Conservation (phyloP, 2,797 vertebrate genomes). For the Hydrocynus forskahlii region DNA sequence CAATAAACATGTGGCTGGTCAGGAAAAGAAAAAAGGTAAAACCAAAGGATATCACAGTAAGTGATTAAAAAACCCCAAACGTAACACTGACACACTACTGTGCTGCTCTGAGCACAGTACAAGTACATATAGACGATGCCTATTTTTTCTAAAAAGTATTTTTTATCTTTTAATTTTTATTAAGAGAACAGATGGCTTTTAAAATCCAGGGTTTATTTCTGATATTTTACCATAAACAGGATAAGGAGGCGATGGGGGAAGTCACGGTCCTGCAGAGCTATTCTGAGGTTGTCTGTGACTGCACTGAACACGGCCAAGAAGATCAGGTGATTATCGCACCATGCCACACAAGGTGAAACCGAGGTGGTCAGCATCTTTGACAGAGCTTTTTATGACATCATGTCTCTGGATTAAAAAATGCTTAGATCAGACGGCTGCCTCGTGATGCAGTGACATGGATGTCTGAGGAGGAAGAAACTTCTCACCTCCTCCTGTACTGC, state of each 20-base stretch:
- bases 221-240: constrained; percentile 54
- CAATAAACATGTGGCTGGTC: constrained; percentile 90
- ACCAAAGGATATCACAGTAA: constrained; percentile 85
- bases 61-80: constrained; percentile 80
- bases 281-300: constrained; percentile 63
- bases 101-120: constrained; percentile 81
- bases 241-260: constrained; percentile 52
- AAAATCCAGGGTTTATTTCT: constrained; percentile 50
- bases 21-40: constrained; percentile 79
- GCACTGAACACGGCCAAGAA: constrained; percentile 57
- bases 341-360: constrained; percentile 58
- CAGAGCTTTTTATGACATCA: constrained; percentile 66
- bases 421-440: constrained; percentile 57
- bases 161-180: constrained; percentile 45
- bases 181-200: background rate
- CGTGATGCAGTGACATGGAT: constrained; percentile 48
- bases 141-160: constrained; percentile 63
- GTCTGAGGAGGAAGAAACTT: background rate
- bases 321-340: constrained; percentile 62
- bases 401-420: constrained; percentile 60
- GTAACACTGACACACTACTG: constrained; percentile 86
- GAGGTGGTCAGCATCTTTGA: constrained; percentile 58
- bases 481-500: constrained; percentile 13
- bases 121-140: constrained; percentile 90
- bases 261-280: constrained; percentile 55